Conservation (phyloP, 92 coral and sea anemone species). For the Plumapathes pennacea region DNA sequence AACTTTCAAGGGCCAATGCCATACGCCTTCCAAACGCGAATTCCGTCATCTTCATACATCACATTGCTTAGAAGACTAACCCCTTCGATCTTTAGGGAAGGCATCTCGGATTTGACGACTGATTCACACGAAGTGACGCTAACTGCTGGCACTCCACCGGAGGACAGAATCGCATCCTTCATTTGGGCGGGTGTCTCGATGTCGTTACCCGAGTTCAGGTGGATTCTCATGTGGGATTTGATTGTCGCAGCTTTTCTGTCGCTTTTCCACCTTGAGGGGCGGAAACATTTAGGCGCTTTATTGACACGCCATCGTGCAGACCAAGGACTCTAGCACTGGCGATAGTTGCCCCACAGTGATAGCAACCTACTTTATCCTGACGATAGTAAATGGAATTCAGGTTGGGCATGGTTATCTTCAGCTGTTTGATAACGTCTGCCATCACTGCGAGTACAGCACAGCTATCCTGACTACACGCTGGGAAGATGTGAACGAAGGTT, state of each 20-base stretch:
- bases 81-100: slow-evolving; percentile 29
- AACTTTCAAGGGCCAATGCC: slow-evolving; percentile 5
- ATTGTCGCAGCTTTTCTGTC: slow-evolving; percentile 63
- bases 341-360: slow-evolving; percentile 12
- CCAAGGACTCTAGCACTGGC: slow-evolving; percentile 30
- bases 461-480: slow-evolving; percentile 35
- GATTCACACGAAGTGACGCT: slow-evolving; percentile 41
- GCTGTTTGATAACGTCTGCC: slow-evolving; percentile 35
- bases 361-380: too few species aligned
- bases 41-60: slow-evolving; percentile 4
- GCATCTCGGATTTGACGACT: slow-evolving; percentile 12
- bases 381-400: too few species aligned
- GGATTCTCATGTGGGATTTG: slow-evolving; percentile 55
- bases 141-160: slow-evolving; percentile 54
- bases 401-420: slow-evolving; percentile 31
- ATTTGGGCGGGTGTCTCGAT: slow-evolving; percentile 59
- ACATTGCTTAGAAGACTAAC: slow-evolving; percentile 39
- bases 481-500: slow-evolving; percentile 30
- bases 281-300: slow-evolving; percentile 51
- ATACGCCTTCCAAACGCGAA: slow-evolving; percentile 34
- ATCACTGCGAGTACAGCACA: slow-evolving; percentile 26
- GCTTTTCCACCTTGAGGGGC: slow-evolving; percentile 55
- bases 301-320: slow-evolving; percentile 45
- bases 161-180: slow-evolving; percentile 50
- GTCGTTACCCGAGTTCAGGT: slow-evolving; percentile 55